These are phyloP conservation scores for Argyresthia goedartella DNA, from an alignment of 2,888 invertebrate genomes.

Conservation along the genomic window DNA sequence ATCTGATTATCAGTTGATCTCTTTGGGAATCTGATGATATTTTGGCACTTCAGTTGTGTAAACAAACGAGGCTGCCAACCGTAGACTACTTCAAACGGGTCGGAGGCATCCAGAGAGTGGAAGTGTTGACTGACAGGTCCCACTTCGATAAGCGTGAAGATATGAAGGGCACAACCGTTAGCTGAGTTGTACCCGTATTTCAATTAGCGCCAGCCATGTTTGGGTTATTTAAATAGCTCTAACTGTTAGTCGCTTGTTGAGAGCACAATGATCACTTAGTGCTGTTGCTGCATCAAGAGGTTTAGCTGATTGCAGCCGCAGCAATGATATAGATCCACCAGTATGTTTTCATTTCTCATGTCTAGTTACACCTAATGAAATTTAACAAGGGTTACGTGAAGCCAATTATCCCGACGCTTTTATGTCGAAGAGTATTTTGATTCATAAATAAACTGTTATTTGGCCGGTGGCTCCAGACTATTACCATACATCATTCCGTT, in stretches of 20 bases:
- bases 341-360: too few species aligned
- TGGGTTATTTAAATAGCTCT: slow-evolving; percentile 54
- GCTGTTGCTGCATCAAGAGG: too few species aligned
- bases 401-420: too few species aligned
- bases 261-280: slow-evolving; percentile 16
- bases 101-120: slow-evolving; percentile 19
- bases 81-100: slow-evolving; percentile 21
- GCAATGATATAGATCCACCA: too few species aligned
- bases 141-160: slow-evolving; percentile 19
- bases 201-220: slow-evolving; percentile 44
- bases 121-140: slow-evolving; percentile 15
- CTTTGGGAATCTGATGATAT: slow-evolving; percentile 6
- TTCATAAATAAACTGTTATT: not conserved
- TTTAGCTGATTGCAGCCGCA: too few species aligned
- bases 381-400: too few species aligned
- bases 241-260: slow-evolving; percentile 41
- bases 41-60: slow-evolving; percentile 29
- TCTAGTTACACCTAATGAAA: too few species aligned
- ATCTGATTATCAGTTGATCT: too few species aligned
- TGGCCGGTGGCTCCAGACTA: too few species aligned
- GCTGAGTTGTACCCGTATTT: slow-evolving; percentile 28
- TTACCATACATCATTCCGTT: slow-evolving; percentile 10
- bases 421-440: not conserved
- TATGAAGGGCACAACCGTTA: slow-evolving; percentile 60
- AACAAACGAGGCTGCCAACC: slow-evolving; percentile 31